Base-by-base conservation (phyloP, 2,797 vertebrate genomes). In the Sebastes iracundus region DNA sequence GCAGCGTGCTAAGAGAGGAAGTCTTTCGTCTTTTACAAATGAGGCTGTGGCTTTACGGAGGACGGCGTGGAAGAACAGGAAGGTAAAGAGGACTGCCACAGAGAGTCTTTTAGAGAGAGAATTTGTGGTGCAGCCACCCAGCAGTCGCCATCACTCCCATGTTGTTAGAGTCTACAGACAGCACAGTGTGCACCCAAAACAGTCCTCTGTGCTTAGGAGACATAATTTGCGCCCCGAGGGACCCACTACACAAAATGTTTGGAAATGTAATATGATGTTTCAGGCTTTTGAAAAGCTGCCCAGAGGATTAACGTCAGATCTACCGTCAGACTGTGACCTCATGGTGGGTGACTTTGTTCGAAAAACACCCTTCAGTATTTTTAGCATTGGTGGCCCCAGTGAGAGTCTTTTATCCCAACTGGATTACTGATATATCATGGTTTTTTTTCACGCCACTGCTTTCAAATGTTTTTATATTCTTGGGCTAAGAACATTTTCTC, bases 21-120 rank as follows among this genome's bases (percentile, higher is more conserved):
- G 62, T 68, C 68, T 87, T 87, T 88, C 72, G 75, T 88, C 65
- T 80, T 79, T 83, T 75, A 79, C 72, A 90, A 85, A 93, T 84
- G 82, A 89, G 83, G 65, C 63, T 77, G 69, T 33, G 85, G 82
- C 73, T 84, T 72, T 72, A 56, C 53, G 59, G 75, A 82, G 82
- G 76, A 82, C 73, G 62, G 69, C 38, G 60, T 46, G 75, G 56
- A 80, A 33, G 80, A 84, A 68, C 53, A 83, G 62, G 46, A 81
- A 81, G 77, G 87, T 81, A 65, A 64, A 76, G 46, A 74, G 81
- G 75, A 22, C 68, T 42, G 69, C 75, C 79, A 79, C 72, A 69
- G 49, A 79, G 65, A 67, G 23, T 58, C 73, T 75, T 87, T 68
- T 38, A 56, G 74, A 58, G 80, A 59, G 23, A 59, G 73, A 64